These are phyloP conservation scores for Tachypleus tridentatus DNA, from an alignment of 1,140 invertebrate species.

Conservation along the genomic window DNA sequence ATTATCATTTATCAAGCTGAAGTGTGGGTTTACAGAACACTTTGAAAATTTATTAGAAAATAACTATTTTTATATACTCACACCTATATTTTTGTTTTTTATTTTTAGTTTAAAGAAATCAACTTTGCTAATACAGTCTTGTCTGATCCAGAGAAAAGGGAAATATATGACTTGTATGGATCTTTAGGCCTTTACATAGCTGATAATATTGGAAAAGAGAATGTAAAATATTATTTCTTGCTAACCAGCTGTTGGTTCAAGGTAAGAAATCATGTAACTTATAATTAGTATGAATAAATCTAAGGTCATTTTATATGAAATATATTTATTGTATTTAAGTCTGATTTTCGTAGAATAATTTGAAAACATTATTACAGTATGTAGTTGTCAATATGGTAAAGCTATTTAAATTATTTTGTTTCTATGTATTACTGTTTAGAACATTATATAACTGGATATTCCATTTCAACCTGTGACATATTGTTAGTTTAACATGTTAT, in stretches of 20 bases:
- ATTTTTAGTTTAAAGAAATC: constrained; percentile 66
- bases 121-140: constrained; percentile 79
- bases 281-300: background rate
- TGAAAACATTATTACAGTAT: background rate
- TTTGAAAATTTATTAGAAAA: no score
- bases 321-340: constrained; percentile 3
- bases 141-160: constrained; percentile 77
- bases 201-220: constrained; percentile 93
- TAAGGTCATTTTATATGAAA: background rate
- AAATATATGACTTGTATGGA: constrained; percentile 93
- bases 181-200: constrained; percentile 85
- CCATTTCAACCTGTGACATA: no score
- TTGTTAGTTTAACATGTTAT: no score
- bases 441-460: background rate
- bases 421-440: background rate
- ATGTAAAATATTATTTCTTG: constrained; percentile 86
- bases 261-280: constrained; percentile 31
- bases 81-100: background rate
- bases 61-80: no score
- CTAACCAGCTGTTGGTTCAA: constrained; percentile 92
- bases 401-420: background rate
- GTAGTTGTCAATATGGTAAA: constrained; percentile 7
- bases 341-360: constrained; percentile 5
- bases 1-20: no score
- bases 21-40: no score